Evolutionary conservation across 92 coral and sea anemone genomes (phyloP).

Genomic region (Umimayanthus kanabou): DNA sequence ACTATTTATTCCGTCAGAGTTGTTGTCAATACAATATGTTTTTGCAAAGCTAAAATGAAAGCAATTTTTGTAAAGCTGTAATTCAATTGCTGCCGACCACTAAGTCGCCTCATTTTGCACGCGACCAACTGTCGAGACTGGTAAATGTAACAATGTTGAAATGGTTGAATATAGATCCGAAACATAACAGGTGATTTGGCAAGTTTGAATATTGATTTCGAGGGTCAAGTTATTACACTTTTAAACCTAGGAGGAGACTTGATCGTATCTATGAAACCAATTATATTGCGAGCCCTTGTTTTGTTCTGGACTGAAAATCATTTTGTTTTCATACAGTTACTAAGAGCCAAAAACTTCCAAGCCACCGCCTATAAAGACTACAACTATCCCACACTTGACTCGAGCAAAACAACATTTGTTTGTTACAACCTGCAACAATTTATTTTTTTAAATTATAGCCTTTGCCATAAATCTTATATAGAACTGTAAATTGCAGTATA

Average conservation of each 20-base stretch:
- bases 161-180: not conserved
- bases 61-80: not conserved
- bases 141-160: conserved; percentile 37
- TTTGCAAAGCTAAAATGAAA: not conserved
- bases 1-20: not conserved
- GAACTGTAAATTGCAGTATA: conserved; percentile 35
- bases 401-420: conserved; percentile 7
- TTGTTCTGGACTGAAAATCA: not conserved
- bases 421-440: conserved; percentile 41
- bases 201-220: not conserved
- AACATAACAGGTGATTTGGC: conserved; percentile 15
- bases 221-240: not conserved
- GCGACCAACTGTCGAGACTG: conserved; percentile 21
- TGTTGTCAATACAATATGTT: not conserved
- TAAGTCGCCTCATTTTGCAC: not conserved
- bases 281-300: not conserved
- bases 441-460: conserved; percentile 19
- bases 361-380: conserved; percentile 9
- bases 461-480: conserved; percentile 15
- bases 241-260: too few species aligned
- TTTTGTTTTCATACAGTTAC: not conserved
- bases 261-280: too few species aligned
- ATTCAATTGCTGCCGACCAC: conserved; percentile 13
- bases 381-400: conserved; percentile 10
- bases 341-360: conserved; percentile 17